phyloP scores from a whole-genome alignment of 2,888 invertebrate genomes.

The Nowickia ferox region DNA sequence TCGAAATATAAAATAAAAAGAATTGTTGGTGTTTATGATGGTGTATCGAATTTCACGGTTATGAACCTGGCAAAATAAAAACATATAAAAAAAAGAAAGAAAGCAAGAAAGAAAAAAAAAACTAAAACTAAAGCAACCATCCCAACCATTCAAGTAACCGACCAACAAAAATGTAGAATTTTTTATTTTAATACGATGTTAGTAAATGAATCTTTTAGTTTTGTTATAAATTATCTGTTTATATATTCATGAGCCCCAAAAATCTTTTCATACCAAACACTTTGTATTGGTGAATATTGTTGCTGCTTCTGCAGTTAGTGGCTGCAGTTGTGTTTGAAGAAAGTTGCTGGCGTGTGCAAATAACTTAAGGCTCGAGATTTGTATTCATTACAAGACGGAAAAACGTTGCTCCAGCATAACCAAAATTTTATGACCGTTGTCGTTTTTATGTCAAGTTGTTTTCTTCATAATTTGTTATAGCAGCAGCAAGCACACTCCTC shows the following conservation, averaged over 20 bases:
- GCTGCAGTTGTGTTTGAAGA: constrained; percentile 28
- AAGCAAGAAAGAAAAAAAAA: too few species aligned
- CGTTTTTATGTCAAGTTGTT: constrained; percentile 61
- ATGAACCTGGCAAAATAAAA: constrained; percentile 56
- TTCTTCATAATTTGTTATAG: constrained; percentile 33
- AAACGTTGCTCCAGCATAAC: constrained; percentile 51
- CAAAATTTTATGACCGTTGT: constrained; percentile 62
- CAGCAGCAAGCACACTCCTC: constrained; percentile 22
- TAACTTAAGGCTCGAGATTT: constrained; percentile 74
- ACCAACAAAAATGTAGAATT: constrained; percentile 21
- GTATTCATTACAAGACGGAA: constrained; percentile 73
- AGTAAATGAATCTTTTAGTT: constrained; percentile 35
- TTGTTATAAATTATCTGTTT: constrained; percentile 65
- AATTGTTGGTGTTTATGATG: constrained; percentile 67
- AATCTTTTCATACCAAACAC: constrained; percentile 42
- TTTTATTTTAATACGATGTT: constrained; percentile 26
- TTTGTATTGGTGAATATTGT: background rate
- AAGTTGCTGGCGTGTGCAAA: constrained; percentile 70
- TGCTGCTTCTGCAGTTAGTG: background rate
- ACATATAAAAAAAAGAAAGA: background rate
- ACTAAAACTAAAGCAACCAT: background rate
- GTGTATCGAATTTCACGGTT: constrained; percentile 70
- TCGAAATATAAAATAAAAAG: constrained; percentile 39
- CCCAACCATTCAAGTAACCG: constrained; percentile 13
- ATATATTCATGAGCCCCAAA: constrained; percentile 63